A percentile compares a stretch with the other conserved stretches of the same genome.
Evolutionary conservation across 2,888 invertebrate species (phyloP).

Genomic region (Hyposoter dolosus): DNA sequence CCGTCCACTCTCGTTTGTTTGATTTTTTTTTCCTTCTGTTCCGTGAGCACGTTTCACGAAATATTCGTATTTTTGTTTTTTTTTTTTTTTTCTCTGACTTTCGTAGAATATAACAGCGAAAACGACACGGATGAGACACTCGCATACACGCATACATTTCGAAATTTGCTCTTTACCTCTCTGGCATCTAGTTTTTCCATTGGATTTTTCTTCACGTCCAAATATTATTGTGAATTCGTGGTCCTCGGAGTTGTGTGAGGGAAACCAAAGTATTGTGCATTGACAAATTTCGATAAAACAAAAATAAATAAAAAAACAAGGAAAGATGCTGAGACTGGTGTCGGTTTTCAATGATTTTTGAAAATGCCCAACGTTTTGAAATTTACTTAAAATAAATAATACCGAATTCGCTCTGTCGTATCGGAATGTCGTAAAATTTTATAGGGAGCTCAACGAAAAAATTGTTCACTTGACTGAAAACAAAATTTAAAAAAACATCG

Average conservation of each 20-base stretch:
- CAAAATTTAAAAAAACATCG: neutral
- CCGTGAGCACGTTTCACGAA: conserved; percentile 27
- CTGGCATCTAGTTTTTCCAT: conserved; percentile 42
- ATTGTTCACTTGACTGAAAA: neutral
- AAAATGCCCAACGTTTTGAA: neutral
- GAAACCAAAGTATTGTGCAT: neutral
- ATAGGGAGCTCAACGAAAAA: conserved; percentile 3
- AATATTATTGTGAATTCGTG: conserved; percentile 78
- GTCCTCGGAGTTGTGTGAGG: conserved; percentile 78
- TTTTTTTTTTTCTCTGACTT: conserved; percentile 47
- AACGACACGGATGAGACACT: conserved; percentile 50
- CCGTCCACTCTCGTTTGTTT: conserved; percentile 38
- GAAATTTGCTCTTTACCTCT: conserved; percentile 37
- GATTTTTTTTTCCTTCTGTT: conserved; percentile 38
- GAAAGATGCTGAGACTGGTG: neutral
- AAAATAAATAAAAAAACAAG: too few relatives aligned
- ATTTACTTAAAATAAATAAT: neutral
- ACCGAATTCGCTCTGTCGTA: neutral
- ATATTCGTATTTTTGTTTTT: conserved; percentile 37
- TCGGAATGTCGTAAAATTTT: conserved; percentile 26
- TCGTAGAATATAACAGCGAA: conserved; percentile 51
- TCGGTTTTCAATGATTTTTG: neutral
- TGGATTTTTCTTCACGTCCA: conserved; percentile 55
- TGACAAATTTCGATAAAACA: neutral
- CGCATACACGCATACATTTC: conserved; percentile 23